Percentiles rank a stretch among this genome's conserved stretches.
Conservation (phyloP, 2,113 vertebrate genomes). For the Hyperopisus bebe region DNA sequence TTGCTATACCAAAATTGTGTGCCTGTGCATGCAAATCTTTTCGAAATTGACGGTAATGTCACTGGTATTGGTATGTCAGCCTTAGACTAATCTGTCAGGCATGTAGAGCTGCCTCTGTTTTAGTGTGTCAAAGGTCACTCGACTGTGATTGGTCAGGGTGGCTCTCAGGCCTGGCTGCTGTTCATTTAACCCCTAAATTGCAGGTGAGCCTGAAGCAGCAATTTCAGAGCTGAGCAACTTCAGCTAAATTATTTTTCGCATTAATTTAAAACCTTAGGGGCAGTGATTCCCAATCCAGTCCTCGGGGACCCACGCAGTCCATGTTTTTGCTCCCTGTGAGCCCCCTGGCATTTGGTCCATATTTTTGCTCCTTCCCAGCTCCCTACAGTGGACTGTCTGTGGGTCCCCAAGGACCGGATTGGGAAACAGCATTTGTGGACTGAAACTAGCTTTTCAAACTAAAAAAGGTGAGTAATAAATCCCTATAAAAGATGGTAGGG, state of each 20-base stretch:
- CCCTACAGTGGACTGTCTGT: not conserved
- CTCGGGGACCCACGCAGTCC: not conserved
- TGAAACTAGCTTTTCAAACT: not conserved
- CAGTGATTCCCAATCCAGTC: not conserved
- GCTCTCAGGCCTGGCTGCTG: not conserved
- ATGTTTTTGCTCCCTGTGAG: no score
- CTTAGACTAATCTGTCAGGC: not conserved
- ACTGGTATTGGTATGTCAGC: not conserved
- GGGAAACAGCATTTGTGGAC: not conserved
- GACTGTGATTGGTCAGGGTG: not conserved
- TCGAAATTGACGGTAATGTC: not conserved
- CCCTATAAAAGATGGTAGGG: not conserved
- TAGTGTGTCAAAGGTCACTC: not conserved
- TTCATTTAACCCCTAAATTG: not conserved
- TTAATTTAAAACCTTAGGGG: not conserved
- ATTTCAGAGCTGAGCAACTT: not conserved
- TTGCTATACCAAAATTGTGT: not conserved
- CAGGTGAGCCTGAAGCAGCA: not conserved
- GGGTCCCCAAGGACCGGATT: not conserved
- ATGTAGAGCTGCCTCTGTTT: not conserved
- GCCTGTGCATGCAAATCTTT: not conserved
- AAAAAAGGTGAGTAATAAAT: not conserved
- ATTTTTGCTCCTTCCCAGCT: not conserved
- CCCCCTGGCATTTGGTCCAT: no score
- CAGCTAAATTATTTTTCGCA: not conserved